A percentile compares a stretch with the other conserved stretches of the same genome.
These are phyloP conservation scores for Gymnocephalus cernua DNA, from an alignment of 2,113 vertebrate species.

Conservation along the genomic window DNA sequence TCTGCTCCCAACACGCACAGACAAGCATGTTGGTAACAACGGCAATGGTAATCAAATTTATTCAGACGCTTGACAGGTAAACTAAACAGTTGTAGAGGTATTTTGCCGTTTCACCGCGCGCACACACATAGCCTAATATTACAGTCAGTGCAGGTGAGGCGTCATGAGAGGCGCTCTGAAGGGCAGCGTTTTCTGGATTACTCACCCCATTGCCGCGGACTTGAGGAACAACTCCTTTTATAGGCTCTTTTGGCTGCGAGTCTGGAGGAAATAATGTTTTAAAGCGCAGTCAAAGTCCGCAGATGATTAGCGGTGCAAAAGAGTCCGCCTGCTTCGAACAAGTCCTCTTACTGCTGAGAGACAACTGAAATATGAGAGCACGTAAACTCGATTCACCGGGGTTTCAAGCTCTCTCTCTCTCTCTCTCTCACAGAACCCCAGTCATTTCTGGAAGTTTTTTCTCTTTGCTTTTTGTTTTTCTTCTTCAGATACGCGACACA, in stretches of 20 bases:
- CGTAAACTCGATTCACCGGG: constrained; percentile 74
- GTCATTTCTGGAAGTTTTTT: constrained; percentile 64
- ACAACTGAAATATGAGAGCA: constrained; percentile 70
- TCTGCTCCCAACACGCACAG: neutral
- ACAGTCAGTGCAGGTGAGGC: constrained; percentile 68
- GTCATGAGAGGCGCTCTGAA: constrained; percentile 62
- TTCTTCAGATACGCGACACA: neutral
- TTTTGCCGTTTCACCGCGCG: constrained; percentile 3
- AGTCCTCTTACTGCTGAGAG: constrained; percentile 58
- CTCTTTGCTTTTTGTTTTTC: constrained; percentile 5
- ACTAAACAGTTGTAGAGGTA: neutral
- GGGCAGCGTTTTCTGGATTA: constrained; percentile 62
- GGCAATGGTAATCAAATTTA: neutral
- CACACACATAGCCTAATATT: constrained; percentile 7
- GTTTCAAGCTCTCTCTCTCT: constrained; percentile 7
- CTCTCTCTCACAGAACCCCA: constrained; percentile 20
- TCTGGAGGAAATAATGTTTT: constrained; percentile 9
- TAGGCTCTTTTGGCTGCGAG: neutral
- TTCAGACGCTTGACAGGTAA: neutral
- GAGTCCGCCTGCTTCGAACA: constrained; percentile 54
- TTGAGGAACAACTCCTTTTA: constrained; percentile 67
- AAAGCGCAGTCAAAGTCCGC: constrained; percentile 73
- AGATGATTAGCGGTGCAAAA: constrained; percentile 51
- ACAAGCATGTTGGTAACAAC: neutral
- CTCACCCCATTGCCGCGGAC: constrained; percentile 84